Evolutionary conservation across 1,140 invertebrate genomes (phyloP), one percentile per base, ranked within the genome.

Genomic region (Heliothis virescens): DNA sequence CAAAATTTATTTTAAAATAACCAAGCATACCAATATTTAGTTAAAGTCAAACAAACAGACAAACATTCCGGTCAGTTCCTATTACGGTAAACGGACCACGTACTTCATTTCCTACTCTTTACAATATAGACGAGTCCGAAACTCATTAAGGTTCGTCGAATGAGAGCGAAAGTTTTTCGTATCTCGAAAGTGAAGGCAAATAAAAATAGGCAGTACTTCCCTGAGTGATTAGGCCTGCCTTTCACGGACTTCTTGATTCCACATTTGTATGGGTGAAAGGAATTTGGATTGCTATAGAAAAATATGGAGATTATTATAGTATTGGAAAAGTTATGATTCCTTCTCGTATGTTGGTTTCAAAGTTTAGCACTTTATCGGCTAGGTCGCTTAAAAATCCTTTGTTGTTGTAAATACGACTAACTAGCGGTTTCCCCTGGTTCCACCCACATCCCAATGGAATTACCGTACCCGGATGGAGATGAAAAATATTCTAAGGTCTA

Each of bases 71-170:
- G 21, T 59, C 21, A 29, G 57, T 60, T 60, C 21, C 18, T 18
- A 5, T 60, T 60, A 60, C 57, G 3, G 57, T 29, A 60, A 60
- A 12, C 63, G 9, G 16, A 21, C 63, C 63, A 67, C 63, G 63
- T 67, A 1, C 63, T 67, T 67, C 63, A 67, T 67, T 67, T 67
- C 63, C 63, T 67, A 21, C 63, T 48, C 63, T 34, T 48, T 48
- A 67, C 63, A 67, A 67, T 67, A 48, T 41, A 67, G 34, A 63
- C 29, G 60, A 18, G 41, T 11, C 63, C 16, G 63, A 67, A 65
- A 67, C 63, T 67, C 63, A 67, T 67, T 67, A 67, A 67, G 63
- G 63, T 18, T 48, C 34, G 16, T 4, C 41, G 63, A 65, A 65
- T 11, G 62, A 65, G 62, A n/a, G 34, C 10, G 41, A 21, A 67